Evolutionary conservation across 1,140 invertebrate species (phyloP), one percentile per base, ranked within the genome.

Genomic region (Saccostrea glomerata): DNA sequence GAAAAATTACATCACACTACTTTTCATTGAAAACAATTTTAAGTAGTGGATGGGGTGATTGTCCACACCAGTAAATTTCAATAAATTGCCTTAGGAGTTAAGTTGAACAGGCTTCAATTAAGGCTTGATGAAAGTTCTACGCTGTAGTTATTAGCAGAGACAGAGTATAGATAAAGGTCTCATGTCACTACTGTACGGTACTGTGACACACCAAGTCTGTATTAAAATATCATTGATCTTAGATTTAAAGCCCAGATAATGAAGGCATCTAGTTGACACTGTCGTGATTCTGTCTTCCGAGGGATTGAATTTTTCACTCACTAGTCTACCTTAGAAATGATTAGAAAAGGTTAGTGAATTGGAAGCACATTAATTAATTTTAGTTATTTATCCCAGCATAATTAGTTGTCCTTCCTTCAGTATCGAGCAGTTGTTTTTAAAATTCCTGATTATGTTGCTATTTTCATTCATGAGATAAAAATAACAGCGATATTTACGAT

Each of bases 221-320:
- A 15, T 77, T 77, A 77, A 77, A 77, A 30, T 77, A 30, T 77
- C 70, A 77, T 77, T 77, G 70, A 77, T 77, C 30, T 15, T 11
- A 77, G 70, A 77, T 77, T 77, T 30, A 77, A 77, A 77, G 25
- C 47, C 47, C 25, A 30, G 70, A 77, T 77, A 77, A 77, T 77
- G 70, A 77, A 77, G 70, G 23, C 30, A 77, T 30, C 60, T 20
- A 66, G 60, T 66, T 23, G 60, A 77, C 25, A 30, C 23, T 77
- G 13, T 77, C 70, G 12, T 47, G 47, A 30, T 25, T 12, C 70
- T 77, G 30, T 77, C 58, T 63, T 6, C 15, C 17, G 6, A 7
- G 20, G n/a, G 70, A 77, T 77, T 36, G 30, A 36, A 77, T 77
- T 77, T 36, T 77, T 77, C 70, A 36, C 23, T 36, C 25, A 25